Evolutionary conservation across 2,113 vertebrate species (phyloP).

Genomic region (Aldabrachelys gigantea): DNA sequence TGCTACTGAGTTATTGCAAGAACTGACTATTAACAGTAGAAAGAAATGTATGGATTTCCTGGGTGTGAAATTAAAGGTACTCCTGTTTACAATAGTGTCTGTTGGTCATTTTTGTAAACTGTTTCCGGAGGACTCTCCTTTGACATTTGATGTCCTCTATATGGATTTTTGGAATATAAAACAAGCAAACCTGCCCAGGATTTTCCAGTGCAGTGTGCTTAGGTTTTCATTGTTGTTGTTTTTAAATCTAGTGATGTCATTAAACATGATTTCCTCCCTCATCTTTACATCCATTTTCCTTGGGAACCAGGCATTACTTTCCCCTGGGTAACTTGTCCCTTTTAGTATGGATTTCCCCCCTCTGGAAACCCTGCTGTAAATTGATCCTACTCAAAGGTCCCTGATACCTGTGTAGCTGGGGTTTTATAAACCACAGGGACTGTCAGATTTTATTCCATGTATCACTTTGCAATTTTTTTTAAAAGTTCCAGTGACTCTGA

Average conservation of each 20-base stretch:
- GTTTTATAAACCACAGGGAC: fast-evolving
- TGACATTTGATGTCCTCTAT: neutral
- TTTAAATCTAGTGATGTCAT: fast-evolving
- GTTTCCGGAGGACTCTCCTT: fast-evolving
- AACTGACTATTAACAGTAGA: fast-evolving
- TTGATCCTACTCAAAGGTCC: fast-evolving
- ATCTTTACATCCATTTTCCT: fast-evolving
- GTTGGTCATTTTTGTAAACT: neutral
- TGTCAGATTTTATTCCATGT: fast-evolving
- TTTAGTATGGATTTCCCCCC: fast-evolving
- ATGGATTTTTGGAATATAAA: neutral
- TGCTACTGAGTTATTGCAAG: neutral
- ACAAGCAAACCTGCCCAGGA: fast-evolving
- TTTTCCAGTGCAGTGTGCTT: fast-evolving
- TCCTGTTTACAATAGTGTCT: no score
- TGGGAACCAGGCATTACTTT: fast-evolving
- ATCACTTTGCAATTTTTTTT: neutral
- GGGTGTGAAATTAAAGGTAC: neutral
- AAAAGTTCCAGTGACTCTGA: neutral
- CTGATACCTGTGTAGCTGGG: neutral
- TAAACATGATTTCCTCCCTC: neutral
- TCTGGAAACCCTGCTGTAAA: fast-evolving
- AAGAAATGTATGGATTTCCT: neutral
- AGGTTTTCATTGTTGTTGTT: neutral
- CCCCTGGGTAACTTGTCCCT: fast-evolving